Evolutionary conservation across 1,140 invertebrate genomes (phyloP).

Genomic region (Lethrus apterus): DNA sequence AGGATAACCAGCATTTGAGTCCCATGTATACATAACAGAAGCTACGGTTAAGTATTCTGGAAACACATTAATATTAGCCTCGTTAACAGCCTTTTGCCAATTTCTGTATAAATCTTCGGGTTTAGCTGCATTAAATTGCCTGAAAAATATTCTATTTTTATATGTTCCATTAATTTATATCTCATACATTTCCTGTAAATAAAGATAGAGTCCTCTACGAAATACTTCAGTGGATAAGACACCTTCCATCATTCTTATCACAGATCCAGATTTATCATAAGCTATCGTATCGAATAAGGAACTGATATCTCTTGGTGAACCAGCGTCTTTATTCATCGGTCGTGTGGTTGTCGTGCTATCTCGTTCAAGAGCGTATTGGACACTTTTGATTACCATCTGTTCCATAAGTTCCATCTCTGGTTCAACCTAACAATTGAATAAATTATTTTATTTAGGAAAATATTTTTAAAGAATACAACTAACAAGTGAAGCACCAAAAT

Average conservation of each 20-base stretch:
- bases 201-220: background rate
- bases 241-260: constrained; percentile 13
- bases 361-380: constrained; percentile 6
- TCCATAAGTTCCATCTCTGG: constrained; percentile 2
- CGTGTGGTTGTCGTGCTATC: constrained; percentile 1
- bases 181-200: constrained; percentile 10
- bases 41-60: constrained; percentile 39
- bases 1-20: constrained; percentile 60
- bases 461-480: background rate
- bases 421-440: constrained; percentile 8
- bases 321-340: constrained; percentile 8
- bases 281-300: constrained; percentile 75
- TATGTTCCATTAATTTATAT: no score
- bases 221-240: constrained; percentile 6
- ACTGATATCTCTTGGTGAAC: constrained; percentile 57
- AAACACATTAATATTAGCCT: constrained; percentile 31
- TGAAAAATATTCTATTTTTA: no score
- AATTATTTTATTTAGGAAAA: background rate
- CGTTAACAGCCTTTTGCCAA: constrained; percentile 49
- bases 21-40: constrained; percentile 61
- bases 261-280: constrained; percentile 51
- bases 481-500: constrained; percentile 1
- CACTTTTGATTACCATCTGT: background rate
- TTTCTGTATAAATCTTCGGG: constrained; percentile 63
- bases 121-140: constrained; percentile 41